Base-by-base conservation (phyloP, 2,888 invertebrate species). In the Monopis laevigella region DNA sequence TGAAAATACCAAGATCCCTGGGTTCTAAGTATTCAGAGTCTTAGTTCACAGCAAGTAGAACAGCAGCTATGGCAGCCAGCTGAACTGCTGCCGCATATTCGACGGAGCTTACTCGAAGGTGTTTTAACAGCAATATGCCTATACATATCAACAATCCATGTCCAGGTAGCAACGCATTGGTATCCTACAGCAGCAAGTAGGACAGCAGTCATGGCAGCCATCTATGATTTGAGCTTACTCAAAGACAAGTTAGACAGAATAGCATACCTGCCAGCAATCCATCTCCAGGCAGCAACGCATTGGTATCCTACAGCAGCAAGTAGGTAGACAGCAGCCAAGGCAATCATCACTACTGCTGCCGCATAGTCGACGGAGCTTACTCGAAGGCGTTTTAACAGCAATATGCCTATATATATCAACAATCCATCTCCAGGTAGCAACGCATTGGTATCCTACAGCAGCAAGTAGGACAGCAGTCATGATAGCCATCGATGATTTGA, bases 161-260 rank as follows among this genome's bases (percentile, higher is more conserved):
- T 78, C 89, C 89, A 89, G 1, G 88, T 88, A 2, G 87, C 86
- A 34, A 88, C 86, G 54, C 88, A 89, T 51, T 89, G 89, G 65
- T 88, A 87, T 50, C 87, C 87, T 18, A 89, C 86, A 13, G 88
- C 87, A 10, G 88, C 88, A 48, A 89, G 66, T 42, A 89, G 65
- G 18, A 88, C 86, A 17, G 88, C 78, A 27, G 86, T 87, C 87
- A 88, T 86, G 14, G 82, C 82, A 41, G 83, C 82, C 32, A n/a
- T n/a, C n/a, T n/a, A n/a, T n/a, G n/a, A n/a, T n/a, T n/a, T n/a
- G n/a, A n/a, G n/a, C n/a, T n/a, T n/a, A n/a, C n/a, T n/a, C n/a
- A n/a, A n/a, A n/a, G n/a, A n/a, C n/a, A n/a, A n/a, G n/a, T n/a
- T n/a, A n/a, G n/a, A n/a, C n/a, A n/a, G n/a, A n/a, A n/a, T n/a